Evolutionary conservation across 2,888 invertebrate species (phyloP), one percentile per base, ranked within the genome.

Genomic region (Cinara cedri): DNA sequence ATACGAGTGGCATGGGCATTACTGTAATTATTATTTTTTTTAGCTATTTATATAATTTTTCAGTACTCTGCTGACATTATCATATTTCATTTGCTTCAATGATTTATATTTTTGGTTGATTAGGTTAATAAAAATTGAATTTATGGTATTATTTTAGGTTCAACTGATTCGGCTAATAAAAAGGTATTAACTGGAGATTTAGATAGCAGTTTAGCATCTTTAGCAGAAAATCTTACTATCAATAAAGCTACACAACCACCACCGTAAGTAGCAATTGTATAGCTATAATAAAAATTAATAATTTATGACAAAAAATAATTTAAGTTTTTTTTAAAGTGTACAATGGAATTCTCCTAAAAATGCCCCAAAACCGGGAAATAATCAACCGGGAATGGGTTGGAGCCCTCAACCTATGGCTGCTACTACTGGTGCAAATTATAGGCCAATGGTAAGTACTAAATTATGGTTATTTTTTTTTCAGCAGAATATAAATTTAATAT

Each of bases 281-380:
- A 62, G 34, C 3, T 76, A 46, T 66, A 21, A 13, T 51, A 49
- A 72, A 62, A 66, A 49, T 21, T 14, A n/a, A n/a, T n/a, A n/a
- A 54, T 82, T 82, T 84, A 85, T 83, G 85, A 94, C n/a, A n/a
- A n/a, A n/a, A n/a, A n/a, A n/a, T n/a, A n/a, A n/a, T n/a, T n/a
- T n/a, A n/a, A n/a, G n/a, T n/a, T n/a, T 94, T 88, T 46, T 19
- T 70, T 2, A 26, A 46, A 92, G 93, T 85, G 92, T 94, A 88
- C 93, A 94, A 88, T 95, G 94, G 94, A 94, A 93, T 87, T 94
- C 94, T 82, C 94, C 94, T 82, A 94, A 94, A 88, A 93, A 93
- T 86, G 90, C 91, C 81, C 91, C 93, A 83, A 94, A 94, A 88
- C 89, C 92, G 55, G 92, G 92, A 83, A 88, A 81, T 66, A 81